These are phyloP conservation scores for Lycorma delicatula DNA, from an alignment of 1,140 invertebrate genomes.

Conservation along the genomic window DNA sequence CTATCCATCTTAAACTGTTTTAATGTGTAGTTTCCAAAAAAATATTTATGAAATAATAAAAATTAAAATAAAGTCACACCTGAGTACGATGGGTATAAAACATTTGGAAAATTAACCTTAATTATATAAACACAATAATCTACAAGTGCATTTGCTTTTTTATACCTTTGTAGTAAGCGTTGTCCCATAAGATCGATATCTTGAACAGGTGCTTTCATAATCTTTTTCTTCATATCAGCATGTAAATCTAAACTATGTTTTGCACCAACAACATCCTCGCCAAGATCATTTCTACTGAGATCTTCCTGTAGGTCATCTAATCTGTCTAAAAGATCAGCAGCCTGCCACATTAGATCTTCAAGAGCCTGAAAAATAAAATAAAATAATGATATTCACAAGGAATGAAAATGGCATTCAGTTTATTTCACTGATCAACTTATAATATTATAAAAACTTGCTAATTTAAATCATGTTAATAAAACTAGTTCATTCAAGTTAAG, in stretches of 20 bases:
- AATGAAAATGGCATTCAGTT: not conserved
- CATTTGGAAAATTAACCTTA: too few species aligned
- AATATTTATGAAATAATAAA: too few species aligned
- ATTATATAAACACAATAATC: too few species aligned
- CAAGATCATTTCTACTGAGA: slow-evolving; percentile 80
- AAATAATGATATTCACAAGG: slow-evolving; percentile 10
- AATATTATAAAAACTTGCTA: too few species aligned
- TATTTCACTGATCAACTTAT: not conserved
- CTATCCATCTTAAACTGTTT: too few species aligned
- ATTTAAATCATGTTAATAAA: too few species aligned
- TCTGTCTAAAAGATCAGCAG: slow-evolving; percentile 81
- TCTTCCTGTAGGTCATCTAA: slow-evolving; percentile 88
- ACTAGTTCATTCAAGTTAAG: too few species aligned
- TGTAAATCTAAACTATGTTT: slow-evolving; percentile 87
- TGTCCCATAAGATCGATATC: slow-evolving; percentile 74
- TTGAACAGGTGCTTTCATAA: slow-evolving; percentile 86
- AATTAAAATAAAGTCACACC: too few species aligned
- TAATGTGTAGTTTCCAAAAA: too few species aligned
- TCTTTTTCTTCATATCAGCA: slow-evolving; percentile 88
- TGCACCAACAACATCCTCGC: slow-evolving; percentile 82
- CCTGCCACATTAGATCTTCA: slow-evolving; percentile 93
- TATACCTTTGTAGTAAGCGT: slow-evolving; percentile 52
- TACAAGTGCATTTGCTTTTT: too few species aligned
- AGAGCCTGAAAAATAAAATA: slow-evolving; percentile 51
- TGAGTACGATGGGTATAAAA: too few species aligned